Base-by-base conservation (phyloP, 2,113 vertebrate genomes). In the Puffinus mauretanicus region DNA sequence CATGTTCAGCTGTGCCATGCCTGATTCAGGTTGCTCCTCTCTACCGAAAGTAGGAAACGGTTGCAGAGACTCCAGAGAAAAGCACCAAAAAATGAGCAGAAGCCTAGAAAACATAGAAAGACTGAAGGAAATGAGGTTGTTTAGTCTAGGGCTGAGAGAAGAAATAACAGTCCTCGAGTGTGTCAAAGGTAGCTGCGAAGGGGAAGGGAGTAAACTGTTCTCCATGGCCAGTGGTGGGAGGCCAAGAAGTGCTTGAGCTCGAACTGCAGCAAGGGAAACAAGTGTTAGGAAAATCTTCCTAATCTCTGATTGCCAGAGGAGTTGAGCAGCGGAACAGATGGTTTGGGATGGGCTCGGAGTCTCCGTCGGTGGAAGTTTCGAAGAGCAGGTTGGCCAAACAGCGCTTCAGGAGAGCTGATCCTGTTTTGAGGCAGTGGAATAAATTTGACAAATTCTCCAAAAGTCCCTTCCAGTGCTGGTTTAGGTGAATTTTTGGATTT, bases 371-470 rank as follows among this genome's bases (percentile, higher is more conserved):
- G 93, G 93, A 87, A 95, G 89, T 67, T 95, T 85, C 10, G 6
- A 94, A 71, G 77, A 44, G 42, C 69, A 51, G 13, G 29, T 30
- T 91, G 83, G 89, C 82, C 86, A 66, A 92, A 85, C 46, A 14
- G 61, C 2, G 1, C 73, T 87, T 87, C 36, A 24, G 81, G 66
- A 88, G 65, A 71, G 84, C 92, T 62, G 72, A 54, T 60, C 84
- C 69, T 73, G 4, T 60, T 91, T 30, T 92, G 70, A 93, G 66
- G 78, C 77, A 87, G 73, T 86, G 96, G 94, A 96, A 97, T 87
- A 95, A 89, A 89, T 76, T 27, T 51, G 55, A 88, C 76, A 78
- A 54, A 42, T 93, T 96, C 94, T 96, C 89, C 83, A 29, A 2
- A 91, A 69, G 38, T 78, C 86, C 57, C 22, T 91, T 92, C 86